Base-by-base conservation (phyloP, 2,888 invertebrate species). In the Omphaloscelis lunosa region DNA sequence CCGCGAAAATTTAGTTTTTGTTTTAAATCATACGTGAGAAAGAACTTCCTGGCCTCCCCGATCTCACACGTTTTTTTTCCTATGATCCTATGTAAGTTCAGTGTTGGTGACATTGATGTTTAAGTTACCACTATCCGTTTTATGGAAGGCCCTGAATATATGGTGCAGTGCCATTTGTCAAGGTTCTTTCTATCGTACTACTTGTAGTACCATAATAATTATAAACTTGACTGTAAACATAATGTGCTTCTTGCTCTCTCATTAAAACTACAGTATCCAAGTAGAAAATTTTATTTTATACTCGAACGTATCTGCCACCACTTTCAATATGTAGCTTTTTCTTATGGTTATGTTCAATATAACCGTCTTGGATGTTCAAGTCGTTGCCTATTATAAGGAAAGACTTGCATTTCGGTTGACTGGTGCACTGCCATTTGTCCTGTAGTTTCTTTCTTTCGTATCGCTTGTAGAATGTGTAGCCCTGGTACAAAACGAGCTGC, bases 381-480 rank as follows among this genome's bases (percentile, higher is more conserved):
- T 59, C 7, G 17, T 17, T 61, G 51, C 86, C 79, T 0, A 73
- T 41, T n/a, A 78, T n/a, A 0, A 87, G 41, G 29, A 62, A 86
- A 0, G 80, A 73, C 17, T 73, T 89, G 68, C 89, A 88, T n/a
- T 20, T 76, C 2, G 88, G 89, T 20, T 78, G 80, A 34, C 71
- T 79, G 7, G 84, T 86, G 34, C 88, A 87, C 48, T 77, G 68
- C 87, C 87, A 89, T 69, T 78, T 85, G 34, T 76, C 73, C 0
- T 61, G 48, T 5, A 45, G 69, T 23, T n/a, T 75, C 53, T 84
- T 83, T 39, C 80, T 82, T 27, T 72, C 68, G 15, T 79, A 78
- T 53, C 67, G 74, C 56, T 71, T 74, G 68, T 85, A 85, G 63
- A 88, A 90, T 0, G 86, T 86, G 71, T 85, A 89, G 9, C 84